Evolutionary conservation across 2,888 invertebrate species (phyloP), one percentile per base, ranked within the genome.

Genomic region (Thera obeliscata): DNA sequence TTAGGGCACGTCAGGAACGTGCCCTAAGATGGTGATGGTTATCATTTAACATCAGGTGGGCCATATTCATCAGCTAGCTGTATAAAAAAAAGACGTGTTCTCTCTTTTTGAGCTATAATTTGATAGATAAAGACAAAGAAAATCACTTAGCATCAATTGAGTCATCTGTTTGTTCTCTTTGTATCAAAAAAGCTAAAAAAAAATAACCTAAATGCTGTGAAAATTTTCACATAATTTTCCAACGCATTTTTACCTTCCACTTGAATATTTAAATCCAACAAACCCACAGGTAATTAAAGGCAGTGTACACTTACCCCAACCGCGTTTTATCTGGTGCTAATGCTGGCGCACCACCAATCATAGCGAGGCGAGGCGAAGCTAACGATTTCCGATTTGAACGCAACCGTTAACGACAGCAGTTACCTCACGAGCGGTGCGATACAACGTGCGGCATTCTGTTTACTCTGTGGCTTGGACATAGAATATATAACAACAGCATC

Each of bases 381-480:
- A 85, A 87, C 87, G 87, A 86, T 87, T 88, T 89, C 88, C 89
- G 87, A 90, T 89, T 87, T 79, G 80, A 82, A 81, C 80, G 78
- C 56, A 57, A 79, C 81, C 80, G 80, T 86, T 87, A 87, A 83
- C 81, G 81, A 78, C 85, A 82, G 78, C 85, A 81, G 84, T 86
- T 84, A 81, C 81, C 61, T 61, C 78, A 70, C 80, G 76, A 85
- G 86, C 85, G 78, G 82, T 76, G 70, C 83, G 86, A 82, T 86
- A 85, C 84, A 71, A 81, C 78, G 41, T 58, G 58, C 41, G n/a
- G 46, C 41, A 56, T 41, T 54, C 57, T 43, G 12, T 62, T 46
- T 57, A 50, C 41, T 33, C 50, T 57, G 63, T 57, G 56, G 56
- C 50, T 4, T 11, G 1, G 11, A 7, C 50, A 56, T 56, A 56